phyloP scores from a whole-genome alignment of 2,113 vertebrate genomes.

The Noturus placidus region DNA sequence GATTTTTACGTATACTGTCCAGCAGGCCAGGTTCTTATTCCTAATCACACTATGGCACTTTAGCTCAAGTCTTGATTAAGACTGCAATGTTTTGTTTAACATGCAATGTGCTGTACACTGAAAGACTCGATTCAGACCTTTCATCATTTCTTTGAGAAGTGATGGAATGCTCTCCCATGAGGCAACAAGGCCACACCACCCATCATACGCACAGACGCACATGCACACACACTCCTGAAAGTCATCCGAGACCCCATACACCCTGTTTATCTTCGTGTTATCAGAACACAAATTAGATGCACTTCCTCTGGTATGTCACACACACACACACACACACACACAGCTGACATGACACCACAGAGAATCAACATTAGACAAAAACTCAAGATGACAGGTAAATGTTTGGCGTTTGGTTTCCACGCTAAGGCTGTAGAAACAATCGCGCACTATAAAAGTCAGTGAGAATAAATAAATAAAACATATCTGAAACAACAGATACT shows the following conservation, averaged over 20 bases:
- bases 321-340: constrained; percentile 12
- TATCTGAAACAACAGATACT: background rate
- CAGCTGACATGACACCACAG: background rate
- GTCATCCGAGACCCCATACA: constrained; percentile 5
- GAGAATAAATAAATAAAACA: background rate
- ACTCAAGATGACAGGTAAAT: background rate
- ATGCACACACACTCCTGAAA: background rate
- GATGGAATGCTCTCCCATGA: constrained; percentile 14
- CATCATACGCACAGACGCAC: background rate
- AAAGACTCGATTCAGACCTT: background rate
- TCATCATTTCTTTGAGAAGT: background rate
- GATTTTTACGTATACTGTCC: background rate
- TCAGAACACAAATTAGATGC: constrained; percentile 38
- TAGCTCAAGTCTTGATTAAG: background rate
- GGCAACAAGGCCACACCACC: background rate
- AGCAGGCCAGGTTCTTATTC: background rate
- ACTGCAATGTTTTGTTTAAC: background rate
- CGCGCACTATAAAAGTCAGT: background rate
- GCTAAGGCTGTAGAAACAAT: background rate
- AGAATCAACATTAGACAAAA: no score
- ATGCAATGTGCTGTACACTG: background rate
- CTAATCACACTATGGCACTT: background rate
- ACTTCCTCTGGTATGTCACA: constrained; percentile 18
- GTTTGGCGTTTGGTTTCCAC: background rate
- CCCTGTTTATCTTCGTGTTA: constrained; percentile 30